Percentiles rank a stretch among this genome's conserved stretches.
These are phyloP conservation scores for Haemorhous mexicanus DNA, from an alignment of 2,113 vertebrate species.

Conservation along the genomic window DNA sequence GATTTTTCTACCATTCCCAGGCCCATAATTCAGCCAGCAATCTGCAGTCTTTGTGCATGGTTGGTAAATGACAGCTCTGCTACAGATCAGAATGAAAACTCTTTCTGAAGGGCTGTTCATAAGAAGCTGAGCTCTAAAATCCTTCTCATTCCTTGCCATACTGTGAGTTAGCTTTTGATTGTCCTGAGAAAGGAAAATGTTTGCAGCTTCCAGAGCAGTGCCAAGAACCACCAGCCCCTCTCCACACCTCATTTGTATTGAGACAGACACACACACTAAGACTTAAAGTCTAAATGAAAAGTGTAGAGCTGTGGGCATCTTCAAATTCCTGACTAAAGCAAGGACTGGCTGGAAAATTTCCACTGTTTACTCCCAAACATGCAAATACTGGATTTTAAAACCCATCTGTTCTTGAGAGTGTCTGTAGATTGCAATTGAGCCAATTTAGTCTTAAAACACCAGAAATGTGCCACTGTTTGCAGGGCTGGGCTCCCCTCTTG, in stretches of 20 bases:
- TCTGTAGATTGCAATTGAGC: neutral
- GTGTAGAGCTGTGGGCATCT: neutral
- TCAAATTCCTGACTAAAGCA: neutral
- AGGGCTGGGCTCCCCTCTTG: neutral
- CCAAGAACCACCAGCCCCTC: neutral
- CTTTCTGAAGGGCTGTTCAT: neutral
- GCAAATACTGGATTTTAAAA: neutral
- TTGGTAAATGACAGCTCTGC: neutral
- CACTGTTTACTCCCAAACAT: neutral
- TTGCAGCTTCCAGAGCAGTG: neutral
- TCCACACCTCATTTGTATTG: neutral
- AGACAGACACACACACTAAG: neutral
- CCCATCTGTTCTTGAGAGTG: neutral
- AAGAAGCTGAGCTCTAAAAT: neutral
- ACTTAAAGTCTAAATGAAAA: neutral
- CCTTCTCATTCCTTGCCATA: neutral
- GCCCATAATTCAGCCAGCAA: neutral
- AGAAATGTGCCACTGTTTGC: neutral
- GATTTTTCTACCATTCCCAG: neutral
- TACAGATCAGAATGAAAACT: neutral
- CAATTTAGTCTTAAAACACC: neutral
- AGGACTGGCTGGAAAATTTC: neutral
- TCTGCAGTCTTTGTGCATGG: neutral
- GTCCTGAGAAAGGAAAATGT: neutral
- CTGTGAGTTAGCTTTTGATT: neutral